Percentiles rank a stretch among this genome's conserved stretches.
Evolutionary conservation across 2,888 invertebrate species (phyloP).

Genomic region (Leucania comma): DNA sequence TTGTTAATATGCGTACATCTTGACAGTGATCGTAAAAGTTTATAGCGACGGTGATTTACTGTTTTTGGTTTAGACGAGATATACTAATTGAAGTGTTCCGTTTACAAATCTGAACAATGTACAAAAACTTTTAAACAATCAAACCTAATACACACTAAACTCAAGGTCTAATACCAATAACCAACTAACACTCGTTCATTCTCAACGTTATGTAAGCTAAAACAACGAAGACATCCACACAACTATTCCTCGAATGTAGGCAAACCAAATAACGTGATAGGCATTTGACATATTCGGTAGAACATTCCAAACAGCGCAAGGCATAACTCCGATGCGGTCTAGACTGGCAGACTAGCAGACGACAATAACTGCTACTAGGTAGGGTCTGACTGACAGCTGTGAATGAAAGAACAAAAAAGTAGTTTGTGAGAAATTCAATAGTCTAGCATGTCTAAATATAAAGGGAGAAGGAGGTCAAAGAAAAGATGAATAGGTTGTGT

Average conservation of each 20-base stretch:
- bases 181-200: not conserved
- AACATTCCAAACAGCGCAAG: slow-evolving; percentile 46
- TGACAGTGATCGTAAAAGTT: too few species aligned
- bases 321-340: slow-evolving; percentile 43
- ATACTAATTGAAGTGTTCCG: too few species aligned
- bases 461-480: too few species aligned
- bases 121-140: not conserved
- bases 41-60: too few species aligned
- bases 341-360: slow-evolving; percentile 41
- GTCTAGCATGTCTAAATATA: too few species aligned
- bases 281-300: slow-evolving; percentile 45
- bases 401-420: not conserved
- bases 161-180: not conserved
- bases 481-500: too few species aligned
- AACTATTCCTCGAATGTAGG: slow-evolving; percentile 27
- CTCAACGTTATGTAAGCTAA: not conserved
- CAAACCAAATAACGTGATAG: slow-evolving; percentile 32
- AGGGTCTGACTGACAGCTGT: slow-evolving; percentile 30
- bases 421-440: not conserved
- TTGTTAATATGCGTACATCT: too few species aligned
- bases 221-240: slow-evolving; percentile 18
- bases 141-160: not conserved
- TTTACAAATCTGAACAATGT: too few species aligned
- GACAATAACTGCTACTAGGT: slow-evolving; percentile 30
- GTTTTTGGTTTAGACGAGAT: too few species aligned